Conservation (phyloP, 1,140 invertebrate genomes). For the Parapsyche elsis region DNA sequence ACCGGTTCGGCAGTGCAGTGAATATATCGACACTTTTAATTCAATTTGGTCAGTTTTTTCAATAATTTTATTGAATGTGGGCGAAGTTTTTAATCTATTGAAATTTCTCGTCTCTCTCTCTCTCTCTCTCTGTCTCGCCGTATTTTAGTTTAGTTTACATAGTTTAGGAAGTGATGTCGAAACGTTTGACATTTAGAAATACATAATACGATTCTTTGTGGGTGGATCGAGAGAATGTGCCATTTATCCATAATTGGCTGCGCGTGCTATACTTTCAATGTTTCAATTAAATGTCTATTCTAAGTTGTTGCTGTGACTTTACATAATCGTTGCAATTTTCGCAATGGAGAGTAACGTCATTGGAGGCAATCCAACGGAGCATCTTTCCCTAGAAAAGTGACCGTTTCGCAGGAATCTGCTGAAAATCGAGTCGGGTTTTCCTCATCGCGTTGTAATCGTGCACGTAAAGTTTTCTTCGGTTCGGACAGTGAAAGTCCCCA, state of each 20-base stretch:
- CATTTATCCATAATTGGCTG: conserved; percentile 10
- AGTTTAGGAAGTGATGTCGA: neutral
- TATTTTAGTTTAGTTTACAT: neutral
- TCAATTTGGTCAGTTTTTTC: neutral
- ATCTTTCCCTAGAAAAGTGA: too few species aligned
- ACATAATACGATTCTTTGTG: neutral
- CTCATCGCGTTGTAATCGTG: neutral
- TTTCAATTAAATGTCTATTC: neutral
- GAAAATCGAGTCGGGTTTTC: too few species aligned
- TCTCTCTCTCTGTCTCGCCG: neutral
- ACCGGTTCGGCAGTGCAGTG: neutral
- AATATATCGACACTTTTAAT: neutral
- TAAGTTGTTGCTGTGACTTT: too few species aligned
- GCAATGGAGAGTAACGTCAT: too few species aligned
- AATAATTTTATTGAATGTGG: neutral
- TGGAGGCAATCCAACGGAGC: too few species aligned
- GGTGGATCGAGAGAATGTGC: conserved; percentile 2
- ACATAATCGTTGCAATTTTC: too few species aligned
- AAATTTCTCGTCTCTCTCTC: neutral
- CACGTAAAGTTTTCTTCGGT: neutral
- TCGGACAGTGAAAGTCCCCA: neutral
- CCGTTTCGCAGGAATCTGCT: too few species aligned
- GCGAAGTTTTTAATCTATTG: neutral
- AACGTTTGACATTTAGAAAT: neutral
- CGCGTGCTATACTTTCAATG: neutral